Evolutionary conservation across 2,797 vertebrate species (phyloP), one percentile per base, ranked within the genome.

Genomic region (Heterohyrax brucei): DNA sequence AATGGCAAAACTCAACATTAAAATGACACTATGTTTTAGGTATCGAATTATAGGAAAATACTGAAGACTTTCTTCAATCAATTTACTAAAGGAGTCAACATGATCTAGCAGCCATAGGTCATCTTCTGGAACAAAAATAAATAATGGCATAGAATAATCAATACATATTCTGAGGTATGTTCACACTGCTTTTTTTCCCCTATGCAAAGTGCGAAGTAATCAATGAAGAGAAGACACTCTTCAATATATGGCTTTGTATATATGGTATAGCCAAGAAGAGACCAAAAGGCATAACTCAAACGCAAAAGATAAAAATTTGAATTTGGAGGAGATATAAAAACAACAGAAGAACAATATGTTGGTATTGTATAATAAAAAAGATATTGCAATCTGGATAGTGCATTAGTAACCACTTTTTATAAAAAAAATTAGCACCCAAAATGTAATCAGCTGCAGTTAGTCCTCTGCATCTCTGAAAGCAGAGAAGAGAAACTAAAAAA

Each of bases 381-480:
- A 1, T 79, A 64, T 76, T 76, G 62, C 39, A 89, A 92, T n/a
- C 28, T 92, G 7, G 28, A 18, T 22, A 83, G 44, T 28, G 84
- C 5, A 68, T 70, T 62, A 88, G 22, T 77, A 77, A 61, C 93
- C 86, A 89, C 76, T 87, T 81, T 93, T 82, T 90, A 92, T 33
- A 48, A 94, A 28, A 91, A 90, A 79, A 87, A 83, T 61, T 80
- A 81, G 19, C 39, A 94, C 2, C 16, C 7, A 86, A 80, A 94
- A 85, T 83, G n/a, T 93, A 90, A 87, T 75, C 79, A 92, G 72
- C 44, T 91, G 0, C 61, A 97, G 48, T 92, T 92, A 72, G 46
- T 59, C 19, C 13, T 33, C 76, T 33, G 2, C 84, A 10, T 77
- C 48, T 64, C 75, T 89, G 46, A 79, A 93, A 86, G 2, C 64